Evolutionary conservation across 2,888 invertebrate genomes (phyloP).

Genomic region (Amphipoea lucens): DNA sequence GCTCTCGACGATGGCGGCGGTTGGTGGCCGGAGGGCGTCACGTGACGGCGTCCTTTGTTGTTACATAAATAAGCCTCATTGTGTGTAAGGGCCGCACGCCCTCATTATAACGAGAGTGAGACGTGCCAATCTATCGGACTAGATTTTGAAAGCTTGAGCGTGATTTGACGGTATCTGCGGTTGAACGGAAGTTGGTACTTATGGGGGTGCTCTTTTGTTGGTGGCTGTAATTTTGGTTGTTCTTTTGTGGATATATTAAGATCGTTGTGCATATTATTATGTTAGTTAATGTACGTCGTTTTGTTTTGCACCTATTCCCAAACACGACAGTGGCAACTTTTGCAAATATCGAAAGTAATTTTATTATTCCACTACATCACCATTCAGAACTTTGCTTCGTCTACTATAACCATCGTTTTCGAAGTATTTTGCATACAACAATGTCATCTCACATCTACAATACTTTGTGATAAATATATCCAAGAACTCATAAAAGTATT

Average conservation of each 20-base stretch:
- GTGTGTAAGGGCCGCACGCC: slow-evolving; percentile 72
- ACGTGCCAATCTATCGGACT: slow-evolving; percentile 77
- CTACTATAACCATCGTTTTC: neutral
- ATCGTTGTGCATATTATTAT: neutral
- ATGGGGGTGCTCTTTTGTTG: slow-evolving; percentile 22
- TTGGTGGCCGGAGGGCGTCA: slow-evolving; percentile 67
- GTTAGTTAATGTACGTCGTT: neutral
- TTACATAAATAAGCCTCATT: slow-evolving; percentile 81
- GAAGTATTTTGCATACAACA: slow-evolving; percentile 19
- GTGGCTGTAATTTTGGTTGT: slow-evolving; percentile 21
- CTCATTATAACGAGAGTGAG: slow-evolving; percentile 77
- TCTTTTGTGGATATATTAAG: neutral
- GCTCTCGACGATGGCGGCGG: slow-evolving; percentile 43
- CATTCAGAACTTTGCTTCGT: neutral
- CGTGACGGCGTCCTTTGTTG: slow-evolving; percentile 77
- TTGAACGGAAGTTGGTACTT: slow-evolving; percentile 55
- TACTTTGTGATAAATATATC: slow-evolving; percentile 35
- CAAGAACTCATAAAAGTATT: slow-evolving; percentile 51
- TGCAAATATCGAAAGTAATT: neutral
- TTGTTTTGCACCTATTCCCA: neutral
- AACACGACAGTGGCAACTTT: neutral
- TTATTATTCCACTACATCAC: neutral
- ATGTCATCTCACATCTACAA: slow-evolving; percentile 20
- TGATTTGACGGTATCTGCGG: slow-evolving; percentile 58
- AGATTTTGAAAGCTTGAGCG: slow-evolving; percentile 63